Evolutionary conservation across 2,113 vertebrate genomes (phyloP).

Genomic region (Erythrolamprus reginae): DNA sequence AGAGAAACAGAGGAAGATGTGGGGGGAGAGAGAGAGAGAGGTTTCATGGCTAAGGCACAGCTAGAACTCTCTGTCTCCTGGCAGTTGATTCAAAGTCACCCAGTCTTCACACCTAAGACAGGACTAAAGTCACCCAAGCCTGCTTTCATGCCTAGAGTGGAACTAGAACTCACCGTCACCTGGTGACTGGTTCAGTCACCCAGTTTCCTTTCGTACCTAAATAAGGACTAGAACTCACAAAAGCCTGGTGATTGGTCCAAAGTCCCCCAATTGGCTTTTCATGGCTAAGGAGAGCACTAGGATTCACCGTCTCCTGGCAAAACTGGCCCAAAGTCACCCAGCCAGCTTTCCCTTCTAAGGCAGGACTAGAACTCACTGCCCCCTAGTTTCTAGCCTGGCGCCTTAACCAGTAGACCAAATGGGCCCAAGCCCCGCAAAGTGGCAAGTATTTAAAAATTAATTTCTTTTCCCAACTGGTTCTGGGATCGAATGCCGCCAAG

Average conservation of each 20-base stretch:
- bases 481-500: background rate
- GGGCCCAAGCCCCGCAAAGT: no score
- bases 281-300: no score
- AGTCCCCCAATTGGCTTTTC: no score
- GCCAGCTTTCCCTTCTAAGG: background rate
- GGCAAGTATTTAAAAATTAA: background rate
- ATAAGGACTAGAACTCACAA: background rate
- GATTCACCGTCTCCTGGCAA: no score
- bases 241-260: background rate
- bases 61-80: background rate
- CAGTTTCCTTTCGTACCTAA: background rate
- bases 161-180: no score
- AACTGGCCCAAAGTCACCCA: background rate
- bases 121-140: background rate
- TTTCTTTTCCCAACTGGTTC: background rate
- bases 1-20: no score
- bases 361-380: background rate
- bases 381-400: background rate
- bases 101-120: fast-evolving
- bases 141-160: fast-evolving
- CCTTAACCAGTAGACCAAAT: background rate
- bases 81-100: background rate
- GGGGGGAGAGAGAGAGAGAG: no score
- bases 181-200: background rate
- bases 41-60: no score